A percentile compares a stretch with the other conserved stretches of the same genome.
These are phyloP conservation scores for Thamnophis elegans DNA, from an alignment of 2,797 vertebrate species.

Conservation along the genomic window DNA sequence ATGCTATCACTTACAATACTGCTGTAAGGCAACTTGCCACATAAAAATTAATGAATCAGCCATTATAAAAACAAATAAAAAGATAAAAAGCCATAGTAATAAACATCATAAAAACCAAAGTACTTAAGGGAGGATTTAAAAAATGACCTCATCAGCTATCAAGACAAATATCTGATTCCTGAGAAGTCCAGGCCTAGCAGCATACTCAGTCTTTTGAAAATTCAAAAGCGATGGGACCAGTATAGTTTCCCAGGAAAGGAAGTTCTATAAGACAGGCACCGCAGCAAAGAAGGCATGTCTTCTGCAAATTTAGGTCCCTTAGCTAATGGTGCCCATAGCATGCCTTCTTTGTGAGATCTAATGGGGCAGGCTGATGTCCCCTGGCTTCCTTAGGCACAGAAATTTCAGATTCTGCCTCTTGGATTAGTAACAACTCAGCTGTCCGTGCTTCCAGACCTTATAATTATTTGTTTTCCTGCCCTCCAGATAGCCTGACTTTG, in stretches of 20 bases:
- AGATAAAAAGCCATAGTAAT: not conserved
- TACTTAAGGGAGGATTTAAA: not conserved
- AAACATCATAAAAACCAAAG: not conserved
- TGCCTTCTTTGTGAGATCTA: not conserved
- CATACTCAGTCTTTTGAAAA: not conserved
- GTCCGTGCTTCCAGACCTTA: not conserved
- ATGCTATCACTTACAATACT: not conserved
- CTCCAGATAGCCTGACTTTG: not conserved
- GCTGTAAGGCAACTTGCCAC: not conserved
- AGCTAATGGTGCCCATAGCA: not conserved
- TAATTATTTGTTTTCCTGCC: not conserved
- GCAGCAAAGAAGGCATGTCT: not conserved
- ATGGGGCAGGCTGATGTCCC: too few relatives aligned
- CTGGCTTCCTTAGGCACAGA: not conserved
- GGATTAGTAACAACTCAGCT: not conserved
- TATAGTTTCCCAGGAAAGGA: not conserved
- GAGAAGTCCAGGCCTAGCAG: not conserved
- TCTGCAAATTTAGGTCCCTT: not conserved
- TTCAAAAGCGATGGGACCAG: not conserved
- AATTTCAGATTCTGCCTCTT: not conserved
- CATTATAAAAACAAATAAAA: not conserved
- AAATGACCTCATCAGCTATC: not conserved
- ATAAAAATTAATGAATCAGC: not conserved
- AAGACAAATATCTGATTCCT: not conserved
- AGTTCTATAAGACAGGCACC: not conserved